These are phyloP conservation scores for Siniperca chuatsi DNA, from an alignment of 2,113 vertebrate genomes.

Conservation along the genomic window DNA sequence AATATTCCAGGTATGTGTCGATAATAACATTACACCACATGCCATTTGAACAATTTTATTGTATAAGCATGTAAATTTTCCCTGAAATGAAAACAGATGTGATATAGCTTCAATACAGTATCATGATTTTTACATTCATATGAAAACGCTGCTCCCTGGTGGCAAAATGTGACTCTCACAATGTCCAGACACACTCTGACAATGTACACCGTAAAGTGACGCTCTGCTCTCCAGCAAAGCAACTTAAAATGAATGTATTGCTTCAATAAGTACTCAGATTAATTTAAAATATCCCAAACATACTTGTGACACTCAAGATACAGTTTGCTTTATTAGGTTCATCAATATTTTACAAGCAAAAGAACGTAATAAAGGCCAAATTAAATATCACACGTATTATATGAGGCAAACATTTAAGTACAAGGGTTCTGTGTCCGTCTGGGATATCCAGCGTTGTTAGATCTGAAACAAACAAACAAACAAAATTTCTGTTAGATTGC, in stretches of 20 bases:
- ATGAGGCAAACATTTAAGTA: constrained; percentile 79
- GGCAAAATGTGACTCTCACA: constrained; percentile 53
- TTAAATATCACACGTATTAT: constrained; percentile 81
- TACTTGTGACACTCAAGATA: constrained; percentile 65
- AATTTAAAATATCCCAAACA: constrained; percentile 47
- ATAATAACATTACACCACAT: constrained; percentile 42
- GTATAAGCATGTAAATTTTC: constrained; percentile 60
- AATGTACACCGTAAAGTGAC: constrained; percentile 16
- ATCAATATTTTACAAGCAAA: constrained; percentile 85
- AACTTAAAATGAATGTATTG: constrained; percentile 1
- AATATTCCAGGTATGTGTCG: not conserved
- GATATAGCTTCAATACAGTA: constrained; percentile 55
- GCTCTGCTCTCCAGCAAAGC: constrained; percentile 17
- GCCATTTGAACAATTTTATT: constrained; percentile 69
- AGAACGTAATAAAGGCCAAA: constrained; percentile 84
- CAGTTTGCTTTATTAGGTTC: constrained; percentile 83
- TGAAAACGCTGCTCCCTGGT: constrained; percentile 76
- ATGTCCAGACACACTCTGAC: not conserved
- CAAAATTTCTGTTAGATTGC: constrained; percentile 2
- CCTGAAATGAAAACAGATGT: constrained; percentile 74
- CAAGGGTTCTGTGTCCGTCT: constrained; percentile 59
- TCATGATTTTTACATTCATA: constrained; percentile 63
- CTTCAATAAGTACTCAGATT: constrained; percentile 11
- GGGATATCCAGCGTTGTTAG: constrained; percentile 33
- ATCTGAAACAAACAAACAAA: constrained; percentile 60